Conservation (phyloP, 2,113 vertebrate genomes). For the Leucopternis melanops region DNA sequence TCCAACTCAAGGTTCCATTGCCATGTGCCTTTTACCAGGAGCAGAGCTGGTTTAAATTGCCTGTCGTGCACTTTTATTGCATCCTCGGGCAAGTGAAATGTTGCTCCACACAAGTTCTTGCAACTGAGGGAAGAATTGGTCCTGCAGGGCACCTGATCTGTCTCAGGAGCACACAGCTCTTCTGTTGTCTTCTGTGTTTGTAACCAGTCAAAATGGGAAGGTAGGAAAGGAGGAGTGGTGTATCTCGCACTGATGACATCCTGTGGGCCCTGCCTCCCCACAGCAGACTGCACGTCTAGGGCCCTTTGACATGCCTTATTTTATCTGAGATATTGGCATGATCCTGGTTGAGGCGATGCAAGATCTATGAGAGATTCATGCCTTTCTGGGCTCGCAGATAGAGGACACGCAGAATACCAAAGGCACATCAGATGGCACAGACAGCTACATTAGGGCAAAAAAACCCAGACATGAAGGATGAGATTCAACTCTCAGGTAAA, state of each 20-base stretch:
- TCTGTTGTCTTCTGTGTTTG: background rate
- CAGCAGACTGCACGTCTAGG: background rate
- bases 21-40: background rate
- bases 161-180: background rate
- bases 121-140: background rate
- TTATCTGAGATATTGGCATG: too few species aligned
- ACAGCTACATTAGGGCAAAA: too few species aligned
- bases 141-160: background rate
- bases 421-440: too few species aligned
- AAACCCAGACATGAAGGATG: too few species aligned
- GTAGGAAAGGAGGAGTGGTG: background rate
- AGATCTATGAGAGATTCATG: too few species aligned
- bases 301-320: too few species aligned
- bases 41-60: background rate
- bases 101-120: background rate
- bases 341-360: too few species aligned
- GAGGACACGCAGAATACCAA: too few species aligned
- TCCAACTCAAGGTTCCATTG: background rate
- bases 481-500: too few species aligned
- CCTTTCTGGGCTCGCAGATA: too few species aligned
- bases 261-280: background rate
- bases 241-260: fast-evolving
- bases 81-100: background rate
- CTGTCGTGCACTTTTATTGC: background rate
- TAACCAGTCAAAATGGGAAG: background rate